These are phyloP conservation scores for Aethina tumida DNA, from an alignment of 1,140 invertebrate genomes.

Conservation along the genomic window DNA sequence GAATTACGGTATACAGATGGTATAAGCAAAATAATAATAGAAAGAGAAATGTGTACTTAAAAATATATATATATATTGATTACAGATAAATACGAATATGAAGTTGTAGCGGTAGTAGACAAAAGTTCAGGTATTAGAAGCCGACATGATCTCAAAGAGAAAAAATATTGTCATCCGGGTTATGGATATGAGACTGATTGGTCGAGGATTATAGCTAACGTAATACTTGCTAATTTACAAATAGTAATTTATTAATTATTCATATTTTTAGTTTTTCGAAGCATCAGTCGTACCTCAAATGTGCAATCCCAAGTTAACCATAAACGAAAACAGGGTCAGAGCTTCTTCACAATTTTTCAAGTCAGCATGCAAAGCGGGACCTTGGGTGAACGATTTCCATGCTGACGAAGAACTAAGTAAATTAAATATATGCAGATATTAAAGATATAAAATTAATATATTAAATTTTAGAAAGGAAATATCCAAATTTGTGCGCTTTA, in stretches of 20 bases:
- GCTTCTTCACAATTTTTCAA: slow-evolving; percentile 60
- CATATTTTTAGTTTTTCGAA: slow-evolving; percentile 56
- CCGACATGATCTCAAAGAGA: slow-evolving; percentile 51
- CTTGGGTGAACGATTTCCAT: slow-evolving; percentile 59
- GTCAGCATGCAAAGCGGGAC: slow-evolving; percentile 67
- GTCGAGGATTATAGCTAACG: slow-evolving; percentile 54
- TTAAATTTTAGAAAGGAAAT: slow-evolving; percentile 55
- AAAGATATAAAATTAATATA: no score
- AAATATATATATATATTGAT: slow-evolving; percentile 17
- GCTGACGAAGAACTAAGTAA: slow-evolving; percentile 61
- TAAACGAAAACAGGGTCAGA: slow-evolving; percentile 61
- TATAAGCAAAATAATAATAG: slow-evolving; percentile 21
- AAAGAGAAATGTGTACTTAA: neutral
- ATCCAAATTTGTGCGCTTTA: slow-evolving; percentile 57
- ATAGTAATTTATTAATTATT: slow-evolving; percentile 1
- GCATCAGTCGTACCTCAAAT: slow-evolving; percentile 52
- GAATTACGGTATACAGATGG: slow-evolving; percentile 47
- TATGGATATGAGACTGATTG: slow-evolving; percentile 53
- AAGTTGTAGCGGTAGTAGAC: slow-evolving; percentile 60
- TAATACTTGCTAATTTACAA: slow-evolving; percentile 27
- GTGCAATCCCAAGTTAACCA: slow-evolving; percentile 52
- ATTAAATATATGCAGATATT: no score
- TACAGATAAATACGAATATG: slow-evolving; percentile 49
- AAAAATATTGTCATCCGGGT: slow-evolving; percentile 65
- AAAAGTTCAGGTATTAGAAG: slow-evolving; percentile 45